phyloP scores from a whole-genome alignment of 2,888 invertebrate genomes.

The Rhimphoctona megacephalus region DNA sequence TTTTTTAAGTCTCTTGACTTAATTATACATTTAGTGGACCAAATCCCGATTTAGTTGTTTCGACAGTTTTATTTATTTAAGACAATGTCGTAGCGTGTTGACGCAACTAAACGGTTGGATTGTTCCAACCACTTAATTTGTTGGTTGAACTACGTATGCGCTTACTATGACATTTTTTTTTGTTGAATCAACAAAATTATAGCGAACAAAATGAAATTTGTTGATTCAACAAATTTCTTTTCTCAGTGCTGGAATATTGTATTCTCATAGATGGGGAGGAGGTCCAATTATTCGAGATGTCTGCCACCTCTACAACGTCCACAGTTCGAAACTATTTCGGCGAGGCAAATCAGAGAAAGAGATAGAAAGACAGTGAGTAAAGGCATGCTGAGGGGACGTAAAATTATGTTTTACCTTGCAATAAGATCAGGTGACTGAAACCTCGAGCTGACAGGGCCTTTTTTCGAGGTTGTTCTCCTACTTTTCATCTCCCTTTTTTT shows the following conservation, averaged over 20 bases:
- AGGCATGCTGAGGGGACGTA: constrained; percentile 50
- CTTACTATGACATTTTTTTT: too few relatives aligned
- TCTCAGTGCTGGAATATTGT: constrained; percentile 48
- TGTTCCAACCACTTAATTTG: too few relatives aligned
- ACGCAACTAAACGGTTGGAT: too few relatives aligned
- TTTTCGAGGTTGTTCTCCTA: constrained; percentile 58
- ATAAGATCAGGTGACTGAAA: constrained; percentile 72
- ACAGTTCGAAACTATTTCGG: constrained; percentile 48
- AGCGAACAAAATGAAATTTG: too few relatives aligned
- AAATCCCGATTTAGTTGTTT: too few relatives aligned
- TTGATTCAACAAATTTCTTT: too few relatives aligned
- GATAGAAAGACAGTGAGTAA: constrained; percentile 22
- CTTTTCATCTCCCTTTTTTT: constrained; percentile 37
- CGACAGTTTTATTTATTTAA: too few relatives aligned
- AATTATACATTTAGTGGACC: too few relatives aligned
- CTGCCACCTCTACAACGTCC: constrained; percentile 1
- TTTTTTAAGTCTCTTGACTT: too few relatives aligned
- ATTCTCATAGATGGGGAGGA: not conserved
- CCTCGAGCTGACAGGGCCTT: constrained; percentile 60
- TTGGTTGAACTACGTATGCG: too few relatives aligned
- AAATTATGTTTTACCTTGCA: constrained; percentile 72
- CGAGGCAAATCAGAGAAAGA: constrained; percentile 26
- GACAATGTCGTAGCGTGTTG: too few relatives aligned
- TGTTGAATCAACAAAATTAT: too few relatives aligned
- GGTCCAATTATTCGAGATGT: constrained; percentile 52